phyloP scores from a whole-genome alignment of 2,888 invertebrate species.

The Tenthredo notha region DNA sequence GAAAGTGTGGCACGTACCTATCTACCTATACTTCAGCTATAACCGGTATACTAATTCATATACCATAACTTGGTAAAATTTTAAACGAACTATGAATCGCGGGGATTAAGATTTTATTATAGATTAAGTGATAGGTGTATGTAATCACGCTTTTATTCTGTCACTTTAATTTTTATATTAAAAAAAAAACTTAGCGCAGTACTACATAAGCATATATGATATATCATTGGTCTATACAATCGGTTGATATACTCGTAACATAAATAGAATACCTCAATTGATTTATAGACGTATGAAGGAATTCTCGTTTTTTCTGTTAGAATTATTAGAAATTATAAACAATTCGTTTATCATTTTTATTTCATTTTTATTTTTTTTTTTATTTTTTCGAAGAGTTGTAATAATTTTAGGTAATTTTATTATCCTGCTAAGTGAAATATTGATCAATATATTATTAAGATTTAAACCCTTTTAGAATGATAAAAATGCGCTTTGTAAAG shows the following conservation, averaged over 20 bases:
- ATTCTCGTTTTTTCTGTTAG: not conserved
- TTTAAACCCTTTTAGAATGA: not conserved
- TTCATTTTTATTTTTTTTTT: not conserved
- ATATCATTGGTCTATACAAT: not conserved
- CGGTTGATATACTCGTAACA: not conserved
- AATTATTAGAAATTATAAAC: not conserved
- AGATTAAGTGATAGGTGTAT: not conserved
- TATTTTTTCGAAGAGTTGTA: not conserved
- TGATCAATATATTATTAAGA: not conserved
- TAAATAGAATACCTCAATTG: not conserved
- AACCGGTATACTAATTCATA: not conserved
- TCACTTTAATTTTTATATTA: conserved; percentile 17
- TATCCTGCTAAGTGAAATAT: conserved; percentile 1
- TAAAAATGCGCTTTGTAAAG: not conserved
- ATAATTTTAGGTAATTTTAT: conserved; percentile 6
- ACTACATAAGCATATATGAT: not conserved
- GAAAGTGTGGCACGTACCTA: too few species aligned
- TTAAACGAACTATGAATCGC: conserved; percentile 1
- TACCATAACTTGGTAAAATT: not conserved
- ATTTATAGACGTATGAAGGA: not conserved
- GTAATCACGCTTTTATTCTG: conserved; percentile 21
- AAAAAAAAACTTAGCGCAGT: not conserved
- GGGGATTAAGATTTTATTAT: conserved; percentile 41
- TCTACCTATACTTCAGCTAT: not conserved
- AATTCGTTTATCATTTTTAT: not conserved